Percentiles rank a stretch among this genome's conserved stretches.
These are phyloP conservation scores for Prunella himalayana DNA, from an alignment of 2,113 vertebrate genomes.

Conservation along the genomic window DNA sequence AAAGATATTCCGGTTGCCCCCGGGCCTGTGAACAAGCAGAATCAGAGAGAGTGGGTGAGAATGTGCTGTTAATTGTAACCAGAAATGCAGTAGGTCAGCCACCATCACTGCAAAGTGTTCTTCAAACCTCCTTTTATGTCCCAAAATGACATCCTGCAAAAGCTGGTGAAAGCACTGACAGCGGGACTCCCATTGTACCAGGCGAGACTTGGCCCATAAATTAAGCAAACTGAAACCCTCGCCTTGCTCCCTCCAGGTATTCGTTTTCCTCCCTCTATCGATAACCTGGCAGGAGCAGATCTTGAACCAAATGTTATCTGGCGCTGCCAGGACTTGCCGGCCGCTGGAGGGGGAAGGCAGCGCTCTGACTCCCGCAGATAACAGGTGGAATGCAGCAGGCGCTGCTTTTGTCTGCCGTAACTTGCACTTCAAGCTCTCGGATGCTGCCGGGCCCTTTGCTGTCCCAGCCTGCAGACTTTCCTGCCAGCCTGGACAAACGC, in stretches of 20 bases:
- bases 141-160: neutral
- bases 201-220: neutral
- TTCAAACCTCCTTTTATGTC: neutral
- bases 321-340: neutral
- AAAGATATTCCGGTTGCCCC: conserved; percentile 13
- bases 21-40: conserved; percentile 33
- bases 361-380: neutral
- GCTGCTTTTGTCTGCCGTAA: neutral
- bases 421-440: neutral
- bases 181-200: neutral
- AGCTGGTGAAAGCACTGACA: neutral
- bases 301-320: neutral
- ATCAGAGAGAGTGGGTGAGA: conserved; percentile 8
- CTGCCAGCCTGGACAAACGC: neutral
- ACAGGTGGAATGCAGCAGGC: conserved; percentile 35
- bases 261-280: neutral
- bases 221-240: neutral
- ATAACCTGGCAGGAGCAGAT: neutral
- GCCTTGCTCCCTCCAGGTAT: neutral
- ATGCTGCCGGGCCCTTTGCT: neutral
- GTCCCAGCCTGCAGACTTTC: neutral
- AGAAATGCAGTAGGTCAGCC: neutral
- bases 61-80: conserved; percentile 46
- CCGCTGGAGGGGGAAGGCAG: conserved; percentile 5
- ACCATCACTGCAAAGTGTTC: neutral